Evolutionary conservation across 2,888 invertebrate genomes (phyloP), one percentile per base, ranked within the genome.

Genomic region (Orthonychiurus folsomi): DNA sequence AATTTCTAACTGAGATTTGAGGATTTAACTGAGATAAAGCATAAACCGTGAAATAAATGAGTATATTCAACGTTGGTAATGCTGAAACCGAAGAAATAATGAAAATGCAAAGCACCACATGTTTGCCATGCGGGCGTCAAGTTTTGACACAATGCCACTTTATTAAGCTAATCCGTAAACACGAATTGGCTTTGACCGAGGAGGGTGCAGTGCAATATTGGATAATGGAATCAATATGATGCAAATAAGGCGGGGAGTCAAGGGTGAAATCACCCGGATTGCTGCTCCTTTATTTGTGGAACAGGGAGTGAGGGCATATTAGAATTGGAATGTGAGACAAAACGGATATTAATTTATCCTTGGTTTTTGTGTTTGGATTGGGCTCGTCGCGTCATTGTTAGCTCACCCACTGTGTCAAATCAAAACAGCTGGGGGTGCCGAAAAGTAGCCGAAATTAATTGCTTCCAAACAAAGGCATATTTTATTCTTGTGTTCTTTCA

Each of bases 271-370:
- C 37, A 5, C 9, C 15, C 15, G 5, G 37, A 15, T 37, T 37
- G 37, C 5, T 15, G 5, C 37, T 37, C 15, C 15, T 37, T 15
- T 9, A 9, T 37, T 37, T 9, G 5, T 37, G 15, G 15, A 5
- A 37, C 5, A 15, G 37, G 37, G 37, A 37, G 37, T 37, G 37
- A 37, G 37, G n/a, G 5, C 37, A 9, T 5, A 37, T 37, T 37
- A 37, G 37, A 37, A 37, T 9, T 12, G 52, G 20, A 52, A 20
- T 21, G 52, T 52, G 52, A 52, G 52, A 52, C 52, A 52, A 52
- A 52, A 52, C 52, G 52, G 52, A 52, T 52, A 52, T 52, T 52
- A 52, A 52, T 52, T 52, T 52, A 9, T 52, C 52, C 9, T 52
- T 20, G 20, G 20, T 52, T 52, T 52, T 52, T 37, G 5, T 37